Conservation (phyloP, 1,140 invertebrate genomes). For the Leptinotarsa lineolata region DNA sequence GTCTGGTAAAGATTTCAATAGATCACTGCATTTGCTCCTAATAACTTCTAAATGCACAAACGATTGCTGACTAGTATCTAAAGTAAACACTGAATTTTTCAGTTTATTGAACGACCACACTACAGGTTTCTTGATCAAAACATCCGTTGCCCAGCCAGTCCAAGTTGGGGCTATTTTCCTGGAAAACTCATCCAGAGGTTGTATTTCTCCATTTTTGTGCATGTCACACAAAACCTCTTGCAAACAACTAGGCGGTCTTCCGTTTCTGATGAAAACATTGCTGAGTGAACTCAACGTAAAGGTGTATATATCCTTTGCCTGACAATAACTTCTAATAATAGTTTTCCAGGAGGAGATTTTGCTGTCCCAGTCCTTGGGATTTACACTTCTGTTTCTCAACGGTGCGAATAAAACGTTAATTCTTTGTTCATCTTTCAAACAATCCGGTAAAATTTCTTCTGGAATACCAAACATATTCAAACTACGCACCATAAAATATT, state of each 20-base stretch:
- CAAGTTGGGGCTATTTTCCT: slow-evolving; percentile 47
- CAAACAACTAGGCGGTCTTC: slow-evolving; percentile 54
- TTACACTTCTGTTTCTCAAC: slow-evolving; percentile 56
- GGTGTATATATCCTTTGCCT: slow-evolving; percentile 47
- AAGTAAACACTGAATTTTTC: slow-evolving; percentile 46
- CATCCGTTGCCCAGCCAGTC: slow-evolving; percentile 53
- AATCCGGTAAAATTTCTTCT: slow-evolving; percentile 52
- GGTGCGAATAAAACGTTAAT: slow-evolving; percentile 59
- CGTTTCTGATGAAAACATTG: slow-evolving; percentile 55
- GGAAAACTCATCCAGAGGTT: slow-evolving; percentile 47
- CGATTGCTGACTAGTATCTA: slow-evolving; percentile 18
- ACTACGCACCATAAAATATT: too few relatives aligned
- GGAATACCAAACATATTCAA: slow-evolving; percentile 44
- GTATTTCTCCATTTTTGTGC: slow-evolving; percentile 49
- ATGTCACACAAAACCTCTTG: slow-evolving; percentile 53
- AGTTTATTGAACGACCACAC: slow-evolving; percentile 55
- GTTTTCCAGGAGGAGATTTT: slow-evolving; percentile 61
- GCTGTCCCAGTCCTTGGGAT: slow-evolving; percentile 59
- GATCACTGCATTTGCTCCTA: slow-evolving; percentile 35
- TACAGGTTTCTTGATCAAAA: slow-evolving; percentile 53
- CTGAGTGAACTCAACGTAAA: slow-evolving; percentile 53
- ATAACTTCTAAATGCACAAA: slow-evolving; percentile 46
- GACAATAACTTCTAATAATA: slow-evolving; percentile 56
- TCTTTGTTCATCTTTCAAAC: slow-evolving; percentile 58
- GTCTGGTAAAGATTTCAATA: slow-evolving; percentile 35